Evolutionary conservation across 2,888 invertebrate genomes (phyloP), one percentile per base, ranked within the genome.

Genomic region (Thumatha senex): DNA sequence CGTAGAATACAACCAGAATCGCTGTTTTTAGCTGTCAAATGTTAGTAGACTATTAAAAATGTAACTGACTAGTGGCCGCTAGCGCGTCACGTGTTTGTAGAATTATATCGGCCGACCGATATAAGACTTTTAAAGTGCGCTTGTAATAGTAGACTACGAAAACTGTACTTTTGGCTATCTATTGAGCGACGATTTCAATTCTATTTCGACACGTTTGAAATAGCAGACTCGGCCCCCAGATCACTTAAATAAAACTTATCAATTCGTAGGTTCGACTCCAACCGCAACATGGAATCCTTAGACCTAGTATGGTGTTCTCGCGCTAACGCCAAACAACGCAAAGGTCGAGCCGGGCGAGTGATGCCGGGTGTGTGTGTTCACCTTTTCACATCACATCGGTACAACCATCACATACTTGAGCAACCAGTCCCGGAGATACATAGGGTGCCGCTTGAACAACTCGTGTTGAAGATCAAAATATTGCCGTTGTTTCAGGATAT

Each of bases 391-490:
- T 93, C 94, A 0, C 94, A 95, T 62, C 92, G 95, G 38, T 95
- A 93, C 75, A 80, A 88, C 30, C 80, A 95, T 61, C 93, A 95
- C 52, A 86, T 97, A 57, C 74, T 94, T 7, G 92, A 93, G 1
- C 96, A 96, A 69, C 96, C 96, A 0, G 93, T 96, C 42, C 98
- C 98, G 0, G 98, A 98, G 88, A 96, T 99, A 74, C 95, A 98
- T 53, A 87, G 98, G 59, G 95, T 97, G 51, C 97, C 98, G 1
- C 89, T 98, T 18, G 98, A 98, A 80, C 96, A 97, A 72, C 76
- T 96, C 45, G 84, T 97, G 34, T 73, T 97, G 63, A 94, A 96
- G 67, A 94, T 96, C 45, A 96, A 96, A 86, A 94, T 96, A 43
- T 80, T 96, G 58, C 92, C 94, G 29, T 69, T 76, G 54, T 92